These are phyloP conservation scores for Drosophila melanica DNA, from an alignment of 1,140 invertebrate genomes.

Conservation along the genomic window DNA sequence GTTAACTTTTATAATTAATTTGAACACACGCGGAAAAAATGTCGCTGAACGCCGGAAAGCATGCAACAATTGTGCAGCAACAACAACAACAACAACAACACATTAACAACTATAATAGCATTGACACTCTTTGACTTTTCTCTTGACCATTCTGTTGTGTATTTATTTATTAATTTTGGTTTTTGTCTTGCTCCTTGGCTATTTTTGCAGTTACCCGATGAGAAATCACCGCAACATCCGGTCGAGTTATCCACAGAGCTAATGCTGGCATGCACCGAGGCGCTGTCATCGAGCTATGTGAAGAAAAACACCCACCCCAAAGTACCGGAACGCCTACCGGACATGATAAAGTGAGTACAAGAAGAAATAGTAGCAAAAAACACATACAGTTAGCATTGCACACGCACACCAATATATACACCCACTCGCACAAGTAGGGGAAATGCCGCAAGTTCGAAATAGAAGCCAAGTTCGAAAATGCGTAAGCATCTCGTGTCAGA, in stretches of 20 bases:
- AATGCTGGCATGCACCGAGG: slow-evolving; percentile 83
- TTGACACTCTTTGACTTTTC: slow-evolving; percentile 36
- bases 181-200: slow-evolving; percentile 20
- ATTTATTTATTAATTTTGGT: slow-evolving; percentile 1
- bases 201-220: slow-evolving; percentile 80
- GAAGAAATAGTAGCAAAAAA: slow-evolving; percentile 21
- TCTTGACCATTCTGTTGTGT: not conserved
- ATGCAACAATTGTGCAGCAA: slow-evolving; percentile 71
- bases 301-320: slow-evolving; percentile 83
- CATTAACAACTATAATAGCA: slow-evolving; percentile 5
- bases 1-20: slow-evolving; percentile 76
- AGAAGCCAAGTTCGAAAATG: slow-evolving; percentile 9
- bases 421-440: slow-evolving; percentile 21
- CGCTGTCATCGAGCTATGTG: slow-evolving; percentile 77
- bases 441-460: slow-evolving; percentile 27
- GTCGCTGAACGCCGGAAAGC: slow-evolving; percentile 60
- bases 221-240: slow-evolving; percentile 83
- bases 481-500: slow-evolving; percentile 9
- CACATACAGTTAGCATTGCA: slow-evolving; percentile 34
- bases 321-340: slow-evolving; percentile 84
- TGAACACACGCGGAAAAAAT: slow-evolving; percentile 48
- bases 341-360: slow-evolving; percentile 84
- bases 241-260: slow-evolving; percentile 84
- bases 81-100: slow-evolving; percentile 13
- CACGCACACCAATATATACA: not conserved